Evolutionary conservation across 1,140 invertebrate species (phyloP).

Genomic region (Goniozus legneri): DNA sequence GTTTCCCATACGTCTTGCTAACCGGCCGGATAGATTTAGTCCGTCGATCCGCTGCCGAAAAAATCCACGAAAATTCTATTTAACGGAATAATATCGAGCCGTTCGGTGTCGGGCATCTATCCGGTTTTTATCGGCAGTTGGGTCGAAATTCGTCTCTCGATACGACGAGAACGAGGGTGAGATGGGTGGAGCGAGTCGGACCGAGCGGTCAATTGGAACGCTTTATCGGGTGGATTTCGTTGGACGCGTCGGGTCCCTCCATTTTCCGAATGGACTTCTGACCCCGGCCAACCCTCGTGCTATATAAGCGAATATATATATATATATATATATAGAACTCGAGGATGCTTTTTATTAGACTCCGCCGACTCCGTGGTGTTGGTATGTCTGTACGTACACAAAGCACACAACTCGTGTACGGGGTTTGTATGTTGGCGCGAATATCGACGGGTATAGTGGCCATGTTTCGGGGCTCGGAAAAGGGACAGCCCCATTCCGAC

Average conservation of each 20-base stretch:
- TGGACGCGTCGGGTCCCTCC: conserved; percentile 49
- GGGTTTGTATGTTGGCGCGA: too few relatives aligned
- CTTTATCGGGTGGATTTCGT: conserved; percentile 53
- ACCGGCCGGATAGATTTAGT: conserved; percentile 47
- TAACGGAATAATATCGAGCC: too few relatives aligned
- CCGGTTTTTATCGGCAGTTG: too few relatives aligned
- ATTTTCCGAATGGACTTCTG: conserved; percentile 57
- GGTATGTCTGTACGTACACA: conserved; percentile 16
- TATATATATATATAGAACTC: too few relatives aligned
- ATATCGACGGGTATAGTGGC: conserved; percentile 27
- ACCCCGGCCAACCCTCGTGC: conserved; percentile 39
- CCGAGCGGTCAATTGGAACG: conserved; percentile 40
- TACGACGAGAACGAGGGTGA: not conserved
- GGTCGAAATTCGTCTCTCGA: conserved; percentile 23
- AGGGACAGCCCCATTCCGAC: conserved; percentile 46
- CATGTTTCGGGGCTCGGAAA: conserved; percentile 36
- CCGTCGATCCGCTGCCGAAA: conserved; percentile 11
- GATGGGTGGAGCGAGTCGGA: too few relatives aligned
- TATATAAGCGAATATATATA: too few relatives aligned
- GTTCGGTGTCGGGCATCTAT: too few relatives aligned
- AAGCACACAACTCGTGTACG: not conserved
- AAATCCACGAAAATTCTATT: conserved; percentile 37
- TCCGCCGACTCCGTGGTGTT: conserved; percentile 20
- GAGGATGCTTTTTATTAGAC: conserved; percentile 55
- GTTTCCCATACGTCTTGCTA: conserved; percentile 52